Evolutionary conservation across 2,113 vertebrate genomes (phyloP).

Genomic region (Connochaetes taurinus): DNA sequence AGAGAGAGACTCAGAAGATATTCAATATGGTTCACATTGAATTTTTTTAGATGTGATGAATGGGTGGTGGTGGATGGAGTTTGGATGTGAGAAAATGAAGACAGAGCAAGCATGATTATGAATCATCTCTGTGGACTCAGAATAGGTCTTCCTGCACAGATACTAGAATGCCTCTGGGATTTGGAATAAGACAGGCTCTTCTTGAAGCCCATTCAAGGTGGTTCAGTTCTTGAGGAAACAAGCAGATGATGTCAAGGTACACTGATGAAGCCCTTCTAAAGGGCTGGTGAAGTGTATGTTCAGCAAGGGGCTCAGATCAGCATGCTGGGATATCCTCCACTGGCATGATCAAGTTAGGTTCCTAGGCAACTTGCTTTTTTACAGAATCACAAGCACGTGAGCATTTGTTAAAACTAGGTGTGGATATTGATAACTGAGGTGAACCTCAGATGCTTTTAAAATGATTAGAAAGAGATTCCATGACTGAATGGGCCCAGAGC

Average conservation of each 20-base stretch:
- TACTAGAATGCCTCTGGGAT: neutral
- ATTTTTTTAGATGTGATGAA: slow-evolving; percentile 21
- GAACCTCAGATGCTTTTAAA: neutral
- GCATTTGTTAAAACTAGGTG: neutral
- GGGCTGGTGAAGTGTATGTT: accelerated
- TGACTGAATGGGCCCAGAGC: neutral
- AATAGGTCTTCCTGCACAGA: neutral
- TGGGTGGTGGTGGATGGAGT: neutral
- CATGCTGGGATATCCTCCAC: accelerated
- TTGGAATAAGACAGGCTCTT: neutral
- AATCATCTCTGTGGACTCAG: neutral
- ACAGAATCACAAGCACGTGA: neutral
- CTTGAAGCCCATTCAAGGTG: neutral
- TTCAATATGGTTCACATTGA: neutral
- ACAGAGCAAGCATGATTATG: neutral
- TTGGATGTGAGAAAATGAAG: neutral
- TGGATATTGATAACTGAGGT: neutral
- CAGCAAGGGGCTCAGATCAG: neutral
- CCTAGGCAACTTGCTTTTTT: neutral
- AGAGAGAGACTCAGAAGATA: slow-evolving; percentile 6
- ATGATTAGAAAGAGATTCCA: neutral
- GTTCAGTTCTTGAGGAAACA: neutral
- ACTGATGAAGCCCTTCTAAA: neutral
- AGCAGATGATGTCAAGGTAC: neutral
- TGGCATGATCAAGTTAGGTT: neutral